phyloP scores from a whole-genome alignment of 2,888 invertebrate genomes.

The Drosophila putrida region DNA sequence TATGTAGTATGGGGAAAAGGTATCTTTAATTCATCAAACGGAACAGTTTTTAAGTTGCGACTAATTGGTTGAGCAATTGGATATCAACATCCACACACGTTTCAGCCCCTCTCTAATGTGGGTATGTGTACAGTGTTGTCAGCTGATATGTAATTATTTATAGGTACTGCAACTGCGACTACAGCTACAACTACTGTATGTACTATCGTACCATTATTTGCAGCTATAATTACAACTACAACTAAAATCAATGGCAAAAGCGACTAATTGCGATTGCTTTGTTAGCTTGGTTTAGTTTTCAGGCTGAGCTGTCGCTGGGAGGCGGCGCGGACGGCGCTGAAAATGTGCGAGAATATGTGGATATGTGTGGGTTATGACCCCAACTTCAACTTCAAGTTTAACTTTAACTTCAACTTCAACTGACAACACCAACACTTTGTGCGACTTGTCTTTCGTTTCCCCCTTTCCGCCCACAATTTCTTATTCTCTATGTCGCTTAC shows the following conservation, averaged over 20 bases:
- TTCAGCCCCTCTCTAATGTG: constrained; percentile 1
- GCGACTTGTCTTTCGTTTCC: constrained; percentile 22
- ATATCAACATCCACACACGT: constrained; percentile 20
- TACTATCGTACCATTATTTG: constrained; percentile 8
- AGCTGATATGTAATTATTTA: constrained; percentile 67
- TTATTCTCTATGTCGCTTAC: constrained; percentile 82
- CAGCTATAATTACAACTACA: constrained; percentile 22
- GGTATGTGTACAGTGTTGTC: constrained; percentile 69
- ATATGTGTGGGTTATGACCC: constrained; percentile 46
- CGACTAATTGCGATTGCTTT: constrained; percentile 69
- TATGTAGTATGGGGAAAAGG: background rate
- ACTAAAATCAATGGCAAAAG: constrained; percentile 46
- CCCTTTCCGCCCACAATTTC: constrained; percentile 6
- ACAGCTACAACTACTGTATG: constrained; percentile 21
- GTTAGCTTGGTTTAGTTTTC: constrained; percentile 45
- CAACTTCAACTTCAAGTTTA: constrained; percentile 18
- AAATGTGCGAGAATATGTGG: constrained; percentile 62
- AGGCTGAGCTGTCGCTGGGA: constrained; percentile 51
- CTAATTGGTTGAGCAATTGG: constrained; percentile 33
- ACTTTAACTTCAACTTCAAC: constrained; percentile 40
- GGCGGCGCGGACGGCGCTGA: constrained; percentile 58
- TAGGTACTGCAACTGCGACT: constrained; percentile 22
- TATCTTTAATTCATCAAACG: constrained; percentile 1
- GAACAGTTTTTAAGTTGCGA: constrained; percentile 8
- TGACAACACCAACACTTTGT: constrained; percentile 75